phyloP scores from a whole-genome alignment of 2,113 vertebrate genomes.

The Leptobrachium ailaonicum region DNA sequence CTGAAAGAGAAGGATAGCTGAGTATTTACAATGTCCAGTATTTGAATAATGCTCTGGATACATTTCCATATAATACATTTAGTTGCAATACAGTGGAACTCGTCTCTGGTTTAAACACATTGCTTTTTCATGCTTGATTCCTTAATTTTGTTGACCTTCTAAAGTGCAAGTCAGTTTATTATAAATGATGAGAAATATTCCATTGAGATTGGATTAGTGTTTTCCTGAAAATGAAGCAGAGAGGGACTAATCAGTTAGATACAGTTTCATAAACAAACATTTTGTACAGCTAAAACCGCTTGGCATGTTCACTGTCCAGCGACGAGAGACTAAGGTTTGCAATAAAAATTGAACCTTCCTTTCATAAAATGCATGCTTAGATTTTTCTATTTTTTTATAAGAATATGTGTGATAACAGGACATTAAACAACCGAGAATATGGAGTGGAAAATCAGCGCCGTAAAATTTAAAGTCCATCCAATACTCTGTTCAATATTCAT shows the following conservation, averaged over 20 bases:
- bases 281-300: conserved; percentile 24
- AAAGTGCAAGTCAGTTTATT: conserved; percentile 18
- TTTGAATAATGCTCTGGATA: neutral
- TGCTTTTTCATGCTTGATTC: conserved; percentile 4
- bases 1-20: no score
- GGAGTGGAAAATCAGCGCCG: no score
- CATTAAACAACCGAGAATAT: no score
- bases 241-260: conserved; percentile 38
- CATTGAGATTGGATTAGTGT: conserved; percentile 39
- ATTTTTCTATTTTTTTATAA: neutral
- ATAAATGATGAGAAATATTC: conserved; percentile 34
- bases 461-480: no score
- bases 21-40: no score
- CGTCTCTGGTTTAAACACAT: neutral
- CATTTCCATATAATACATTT: neutral
- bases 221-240: conserved; percentile 27
- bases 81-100: neutral
- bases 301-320: conserved; percentile 14
- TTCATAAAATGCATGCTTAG: neutral
- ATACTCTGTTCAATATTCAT: no score
- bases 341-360: conserved; percentile 11
- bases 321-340: conserved; percentile 13
- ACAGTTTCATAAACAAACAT: conserved; percentile 29
- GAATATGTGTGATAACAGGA: no score
- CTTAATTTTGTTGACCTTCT: conserved; percentile 6